Base-by-base conservation (phyloP, 2,888 invertebrate species). In the Pristionchus mayeri region DNA sequence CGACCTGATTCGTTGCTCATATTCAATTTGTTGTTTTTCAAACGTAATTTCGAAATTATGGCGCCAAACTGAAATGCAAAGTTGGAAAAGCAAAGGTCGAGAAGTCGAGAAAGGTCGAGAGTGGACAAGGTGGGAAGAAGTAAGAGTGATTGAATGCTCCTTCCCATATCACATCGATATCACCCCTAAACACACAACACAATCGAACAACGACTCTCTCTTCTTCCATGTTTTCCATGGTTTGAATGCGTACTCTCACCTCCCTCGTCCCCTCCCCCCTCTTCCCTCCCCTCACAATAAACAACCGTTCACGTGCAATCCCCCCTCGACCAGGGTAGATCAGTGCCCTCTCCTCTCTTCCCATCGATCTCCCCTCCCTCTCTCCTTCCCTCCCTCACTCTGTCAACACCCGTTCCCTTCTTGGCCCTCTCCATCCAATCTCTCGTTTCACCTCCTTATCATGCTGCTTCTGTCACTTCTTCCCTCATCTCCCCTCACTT, bases 271-370 rank as follows among this genome's bases (percentile, higher is more conserved):
- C 52, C 30, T 50, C 24, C 37, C 54, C 18, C 40, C 50, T 2
- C 76, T 18, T 78, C 76, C 50, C 76, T 30, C 50, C 27, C 7
- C 50, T 78, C 50, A 50, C 76, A 44, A 40, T 21, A 40, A 40
- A 40, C 37, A 40, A 16, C 76, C 16, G 27, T 78, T 78, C 76
- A 78, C 76, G 76, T 80, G 57, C 37, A 60, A 21, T 67, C 67
- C 37, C 81, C n/a, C 60, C 13, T n/a, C n/a, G n/a, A n/a, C n/a
- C n/a, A n/a, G n/a, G 57, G 67, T 63, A 82, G 63, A 82, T 82
- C 63, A 82, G n/a, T 48, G n/a, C 37, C 60, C 44, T 52, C 34
- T 24, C 16, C 34, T 27, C 54, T 16, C 7, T n/a, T 16, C 7
- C 24, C 37, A 24, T 57, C 48, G 13, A 40, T 44, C 27, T 57